These are phyloP conservation scores for Clarias batrachus DNA, from an alignment of 2,113 vertebrate genomes.

Conservation along the genomic window DNA sequence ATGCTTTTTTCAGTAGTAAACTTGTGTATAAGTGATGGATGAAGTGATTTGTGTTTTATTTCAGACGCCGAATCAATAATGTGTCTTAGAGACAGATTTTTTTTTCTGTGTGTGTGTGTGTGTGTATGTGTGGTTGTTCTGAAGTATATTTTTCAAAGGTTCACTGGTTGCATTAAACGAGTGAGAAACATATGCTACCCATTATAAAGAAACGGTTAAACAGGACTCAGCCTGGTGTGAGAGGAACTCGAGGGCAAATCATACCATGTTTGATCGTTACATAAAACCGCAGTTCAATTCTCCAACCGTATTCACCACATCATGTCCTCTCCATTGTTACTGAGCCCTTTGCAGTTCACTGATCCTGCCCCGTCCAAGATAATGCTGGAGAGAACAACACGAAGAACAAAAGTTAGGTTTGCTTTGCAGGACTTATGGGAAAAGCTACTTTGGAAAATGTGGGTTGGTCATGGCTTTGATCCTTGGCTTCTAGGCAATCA, in stretches of 20 bases:
- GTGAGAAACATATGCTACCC: conserved; percentile 2
- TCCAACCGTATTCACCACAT: conserved; percentile 9
- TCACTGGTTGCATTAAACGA: not conserved
- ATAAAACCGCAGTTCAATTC: conserved; percentile 1
- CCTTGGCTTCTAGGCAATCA: not conserved
- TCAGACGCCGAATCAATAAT: not conserved
- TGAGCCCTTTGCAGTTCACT: not conserved
- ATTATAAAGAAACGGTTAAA: conserved; percentile 15
- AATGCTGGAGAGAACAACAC: not conserved
- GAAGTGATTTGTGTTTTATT: not conserved
- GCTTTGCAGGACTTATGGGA: not conserved
- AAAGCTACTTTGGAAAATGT: not conserved
- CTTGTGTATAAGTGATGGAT: not conserved
- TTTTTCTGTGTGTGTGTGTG: not conserved
- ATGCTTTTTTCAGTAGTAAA: not conserved
- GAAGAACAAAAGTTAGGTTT: not conserved
- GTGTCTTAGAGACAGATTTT: not conserved
- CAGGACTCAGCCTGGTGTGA: not conserved
- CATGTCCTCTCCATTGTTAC: not conserved
- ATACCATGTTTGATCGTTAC: not conserved
- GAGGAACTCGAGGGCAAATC: not conserved
- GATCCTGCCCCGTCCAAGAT: not conserved
- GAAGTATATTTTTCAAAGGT: conserved; percentile 3
- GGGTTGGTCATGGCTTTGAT: conserved; percentile 18
- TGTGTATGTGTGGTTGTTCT: conserved; percentile 17